Base-by-base conservation (phyloP, 2,888 invertebrate species). In the Plusia festucae region DNA sequence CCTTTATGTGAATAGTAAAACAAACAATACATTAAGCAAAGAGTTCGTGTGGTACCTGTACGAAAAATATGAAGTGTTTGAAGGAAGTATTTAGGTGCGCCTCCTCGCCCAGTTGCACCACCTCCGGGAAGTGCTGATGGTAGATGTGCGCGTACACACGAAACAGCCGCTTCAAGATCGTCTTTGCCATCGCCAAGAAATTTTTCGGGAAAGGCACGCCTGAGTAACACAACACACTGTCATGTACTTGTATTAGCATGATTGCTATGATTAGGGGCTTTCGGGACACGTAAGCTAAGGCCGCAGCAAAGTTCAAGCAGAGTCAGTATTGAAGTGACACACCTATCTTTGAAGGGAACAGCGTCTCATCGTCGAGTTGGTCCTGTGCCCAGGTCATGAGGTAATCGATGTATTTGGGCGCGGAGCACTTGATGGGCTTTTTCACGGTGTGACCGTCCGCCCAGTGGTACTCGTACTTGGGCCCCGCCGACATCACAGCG, bases 351-450 rank as follows among this genome's bases (percentile, higher is more conserved):
- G 99, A 99, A 49, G 99, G 99, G 89, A 99, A 99, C 44, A 99
- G 95, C 13, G 98, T 98, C 93, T 99, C 99, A 89, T 99, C 99
- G 88, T 99, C 99, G 72, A 99, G 96, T 90, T 99, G 99, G 94
- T 99, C 99, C 94, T 99, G 99, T 65, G 99, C 99, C 99, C 99
- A 99, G 22, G 99, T 99, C 99, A 99, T 99, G 80, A 99, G 96
- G 95, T 99, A 99, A 95, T 99, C 99, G 83, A 99, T 99, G 93
- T 99, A 99, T 93, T 99, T 99, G 59, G 99, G 99, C 61, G 99
- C 99, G 55, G 99, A 99, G 95, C 99, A 99, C 95, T 99, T 99
- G 85, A 99, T 99, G 52, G 99, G 99, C 91, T 99, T 99, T 93
- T 99, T 99, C 27, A 99, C 99, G 0, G 99, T 99, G 87, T 98